These are phyloP conservation scores for Amphipyra berbera DNA, from an alignment of 2,888 invertebrate genomes.

Conservation along the genomic window DNA sequence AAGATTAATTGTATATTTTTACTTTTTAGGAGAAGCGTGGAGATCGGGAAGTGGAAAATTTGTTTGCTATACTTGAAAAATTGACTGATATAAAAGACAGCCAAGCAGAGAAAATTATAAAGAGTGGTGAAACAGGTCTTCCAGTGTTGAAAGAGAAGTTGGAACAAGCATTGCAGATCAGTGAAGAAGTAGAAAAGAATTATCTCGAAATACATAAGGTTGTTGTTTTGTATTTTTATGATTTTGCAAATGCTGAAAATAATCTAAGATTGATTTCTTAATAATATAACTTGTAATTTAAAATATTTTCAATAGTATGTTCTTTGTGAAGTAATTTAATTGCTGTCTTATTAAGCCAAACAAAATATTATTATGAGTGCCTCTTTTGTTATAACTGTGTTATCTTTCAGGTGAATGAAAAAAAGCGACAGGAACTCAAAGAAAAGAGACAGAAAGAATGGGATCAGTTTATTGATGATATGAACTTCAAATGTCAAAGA, in stretches of 20 bases:
- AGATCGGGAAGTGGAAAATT: slow-evolving; percentile 94
- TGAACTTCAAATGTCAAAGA: slow-evolving; percentile 93
- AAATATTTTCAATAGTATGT: too few species aligned
- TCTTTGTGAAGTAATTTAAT: too few species aligned
- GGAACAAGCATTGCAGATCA: slow-evolving; percentile 91
- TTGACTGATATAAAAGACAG: slow-evolving; percentile 94
- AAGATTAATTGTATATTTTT: neutral
- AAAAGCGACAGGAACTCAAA: slow-evolving; percentile 72
- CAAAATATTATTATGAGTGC: neutral
- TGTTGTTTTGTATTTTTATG: slow-evolving; percentile 64
- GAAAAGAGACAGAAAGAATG: slow-evolving; percentile 89
- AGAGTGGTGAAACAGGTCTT: slow-evolving; percentile 90
- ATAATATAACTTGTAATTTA: neutral
- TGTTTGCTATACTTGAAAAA: slow-evolving; percentile 94
- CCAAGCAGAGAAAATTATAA: slow-evolving; percentile 92
- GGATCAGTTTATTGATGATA: slow-evolving; percentile 94
- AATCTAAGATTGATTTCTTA: neutral
- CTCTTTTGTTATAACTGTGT: neutral
- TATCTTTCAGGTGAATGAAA: slow-evolving; percentile 68
- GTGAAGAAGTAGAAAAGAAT: slow-evolving; percentile 90
- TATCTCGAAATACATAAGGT: slow-evolving; percentile 89
- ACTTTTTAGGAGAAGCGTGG: slow-evolving; percentile 92
- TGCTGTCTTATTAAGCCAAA: too few species aligned
- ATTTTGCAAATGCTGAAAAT: neutral
- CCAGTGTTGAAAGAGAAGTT: slow-evolving; percentile 91